phyloP scores from a whole-genome alignment of 2,797 vertebrate species.

The Philypnodon macrostomus region DNA sequence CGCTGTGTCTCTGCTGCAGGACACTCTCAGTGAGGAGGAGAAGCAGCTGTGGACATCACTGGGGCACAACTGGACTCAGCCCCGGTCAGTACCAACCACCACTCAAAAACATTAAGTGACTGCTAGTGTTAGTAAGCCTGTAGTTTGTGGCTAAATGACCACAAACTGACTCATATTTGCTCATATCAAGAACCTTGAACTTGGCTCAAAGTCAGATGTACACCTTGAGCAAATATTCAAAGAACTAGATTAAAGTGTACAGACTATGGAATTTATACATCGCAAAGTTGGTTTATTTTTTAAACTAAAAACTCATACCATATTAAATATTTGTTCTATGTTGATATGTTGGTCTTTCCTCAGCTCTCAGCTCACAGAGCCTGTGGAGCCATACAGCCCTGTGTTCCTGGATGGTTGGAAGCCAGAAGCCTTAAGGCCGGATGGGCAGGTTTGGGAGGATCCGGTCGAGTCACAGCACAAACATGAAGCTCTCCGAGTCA shows the following conservation, averaged over 20 bases:
- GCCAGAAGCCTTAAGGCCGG: conserved; percentile 63
- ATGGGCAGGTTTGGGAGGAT: conserved; percentile 83
- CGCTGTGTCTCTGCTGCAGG: conserved; percentile 77
- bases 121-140: too few relatives aligned
- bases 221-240: conserved; percentile 4
- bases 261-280: not conserved
- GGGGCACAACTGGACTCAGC: conserved; percentile 83
- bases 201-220: not conserved
- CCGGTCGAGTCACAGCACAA: conserved; percentile 85
- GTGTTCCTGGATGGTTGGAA: conserved; percentile 84
- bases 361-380: conserved; percentile 75
- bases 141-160: too few relatives aligned
- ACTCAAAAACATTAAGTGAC: too few relatives aligned
- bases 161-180: conserved; percentile 5
- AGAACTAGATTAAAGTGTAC: not conserved
- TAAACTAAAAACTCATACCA: not conserved
- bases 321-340: conserved; percentile 6
- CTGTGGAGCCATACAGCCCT: conserved; percentile 72
- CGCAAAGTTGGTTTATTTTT: not conserved
- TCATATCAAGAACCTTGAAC: not conserved
- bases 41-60: conserved; percentile 80
- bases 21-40: conserved; percentile 76
- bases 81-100: conserved; percentile 68
- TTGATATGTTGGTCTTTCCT: not conserved
- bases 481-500: conserved; percentile 73